These are phyloP conservation scores for Andrena haemorrhoa DNA, from an alignment of 2,888 invertebrate species.

Conservation along the genomic window DNA sequence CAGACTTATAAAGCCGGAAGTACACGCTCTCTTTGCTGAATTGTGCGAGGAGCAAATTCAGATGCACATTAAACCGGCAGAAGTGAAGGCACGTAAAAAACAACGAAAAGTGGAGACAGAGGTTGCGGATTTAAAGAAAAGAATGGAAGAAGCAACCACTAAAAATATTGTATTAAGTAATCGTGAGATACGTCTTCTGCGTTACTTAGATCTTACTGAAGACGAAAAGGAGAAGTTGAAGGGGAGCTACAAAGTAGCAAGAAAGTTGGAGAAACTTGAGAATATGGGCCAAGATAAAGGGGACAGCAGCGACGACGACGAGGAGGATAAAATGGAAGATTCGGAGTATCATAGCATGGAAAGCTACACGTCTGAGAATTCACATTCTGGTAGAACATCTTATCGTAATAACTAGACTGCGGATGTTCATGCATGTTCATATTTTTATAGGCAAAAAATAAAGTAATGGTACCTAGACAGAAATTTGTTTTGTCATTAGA, in stretches of 20 bases:
- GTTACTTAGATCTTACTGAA: conserved; percentile 95
- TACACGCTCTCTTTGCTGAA: conserved; percentile 91
- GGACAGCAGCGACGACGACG: conserved; percentile 91
- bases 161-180: conserved; percentile 96
- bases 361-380: conserved; percentile 91
- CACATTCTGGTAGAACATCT: conserved; percentile 84
- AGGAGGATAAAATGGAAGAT: conserved; percentile 87
- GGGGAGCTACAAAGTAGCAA: conserved; percentile 93
- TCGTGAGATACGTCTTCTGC: conserved; percentile 94
- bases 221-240: conserved; percentile 97
- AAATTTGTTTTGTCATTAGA: no score
- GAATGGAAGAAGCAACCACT: conserved; percentile 91
- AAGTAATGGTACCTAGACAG: no score
- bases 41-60: conserved; percentile 93
- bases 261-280: conserved; percentile 95
- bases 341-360: conserved; percentile 92
- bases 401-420: conserved; percentile 82
- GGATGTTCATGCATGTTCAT: no score
- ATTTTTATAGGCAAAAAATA: no score
- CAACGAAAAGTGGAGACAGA: conserved; percentile 96
- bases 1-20: conserved; percentile 90
- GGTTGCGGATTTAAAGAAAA: conserved; percentile 93
- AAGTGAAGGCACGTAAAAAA: conserved; percentile 94
- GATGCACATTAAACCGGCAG: conserved; percentile 93
- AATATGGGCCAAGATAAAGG: conserved; percentile 91